Evolutionary conservation across 2,888 invertebrate genomes (phyloP).

Genomic region (Brachypterus glaber): DNA sequence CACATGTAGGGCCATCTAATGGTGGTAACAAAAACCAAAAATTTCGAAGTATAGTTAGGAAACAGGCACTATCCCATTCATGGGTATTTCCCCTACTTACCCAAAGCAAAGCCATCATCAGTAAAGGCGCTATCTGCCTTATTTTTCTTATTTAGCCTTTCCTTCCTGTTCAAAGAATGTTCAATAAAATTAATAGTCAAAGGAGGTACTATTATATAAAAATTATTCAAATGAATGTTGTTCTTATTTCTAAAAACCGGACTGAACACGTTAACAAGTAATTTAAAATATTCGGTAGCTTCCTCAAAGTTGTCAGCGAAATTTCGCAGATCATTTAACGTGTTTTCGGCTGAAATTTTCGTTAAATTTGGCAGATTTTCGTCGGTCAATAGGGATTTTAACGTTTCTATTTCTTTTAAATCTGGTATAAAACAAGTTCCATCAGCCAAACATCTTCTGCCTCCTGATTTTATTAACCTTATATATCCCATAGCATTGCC

Average conservation of each 20-base stretch:
- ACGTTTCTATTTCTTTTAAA: slow-evolving; percentile 51
- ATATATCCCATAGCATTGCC: slow-evolving; percentile 94
- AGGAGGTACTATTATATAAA: slow-evolving; percentile 88
- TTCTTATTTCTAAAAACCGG: slow-evolving; percentile 78
- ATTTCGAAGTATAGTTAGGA: too few species aligned
- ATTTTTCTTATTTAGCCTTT: slow-evolving; percentile 85
- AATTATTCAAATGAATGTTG: slow-evolving; percentile 82
- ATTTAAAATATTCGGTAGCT: slow-evolving; percentile 70
- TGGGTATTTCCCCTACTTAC: too few species aligned
- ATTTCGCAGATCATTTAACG: slow-evolving; percentile 69
- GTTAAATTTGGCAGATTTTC: slow-evolving; percentile 52
- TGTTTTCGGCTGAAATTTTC: slow-evolving; percentile 56
- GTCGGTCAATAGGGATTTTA: slow-evolving; percentile 52
- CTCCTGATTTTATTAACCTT: slow-evolving; percentile 86
- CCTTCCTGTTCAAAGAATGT: slow-evolving; percentile 82
- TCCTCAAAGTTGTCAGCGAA: slow-evolving; percentile 77
- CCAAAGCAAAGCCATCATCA: slow-evolving; percentile 98
- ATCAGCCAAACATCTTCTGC: slow-evolving; percentile 83
- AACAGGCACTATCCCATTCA: too few species aligned
- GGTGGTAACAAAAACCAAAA: too few species aligned
- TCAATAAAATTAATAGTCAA: slow-evolving; percentile 92
- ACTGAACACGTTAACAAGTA: slow-evolving; percentile 87
- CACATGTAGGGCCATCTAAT: too few species aligned
- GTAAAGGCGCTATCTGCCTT: slow-evolving; percentile 84
- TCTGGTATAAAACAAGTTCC: slow-evolving; percentile 84